Base-by-base conservation (phyloP, 2,797 vertebrate genomes). In the Neosilurus mollespiculum region DNA sequence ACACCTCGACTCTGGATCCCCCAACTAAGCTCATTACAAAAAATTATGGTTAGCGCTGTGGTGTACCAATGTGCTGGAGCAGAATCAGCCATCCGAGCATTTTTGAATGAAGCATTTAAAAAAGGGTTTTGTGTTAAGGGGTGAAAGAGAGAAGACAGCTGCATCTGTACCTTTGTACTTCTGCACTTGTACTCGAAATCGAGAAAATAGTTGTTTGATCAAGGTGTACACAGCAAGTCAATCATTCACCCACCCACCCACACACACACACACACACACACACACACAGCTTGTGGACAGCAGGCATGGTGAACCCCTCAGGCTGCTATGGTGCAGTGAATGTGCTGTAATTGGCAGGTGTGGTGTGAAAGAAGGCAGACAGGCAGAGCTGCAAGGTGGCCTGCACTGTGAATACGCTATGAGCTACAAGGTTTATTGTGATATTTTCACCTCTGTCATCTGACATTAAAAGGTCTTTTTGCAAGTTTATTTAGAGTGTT, bases 281-380 rank as follows among this genome's bases (percentile, higher is more conserved):
- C 26, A 66, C 26, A 66, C 14, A 66, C 26, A 83, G 84, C 80
- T 34, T 87, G 88, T 69, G 73, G 70, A 85, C 78, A 78, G 81
- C 61, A 75, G 84, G 82, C 70, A 62, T 80, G 78, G 86, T 85
- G 82, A 84, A 37, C 77, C 83, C 76, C 82, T 78, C 84, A 67
- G 87, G 83, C 86, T 83, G 86, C 72, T 80, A 62, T 66, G 77
- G 80, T 86, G 85, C 76, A 83, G 86, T 62, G 81, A 86, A 87
- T 78, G 83, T 75, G 84, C 80, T 83, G 87, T 90, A 88, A 88
- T 90, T 90, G 88, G 84, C 86, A 88, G 87, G 86, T 88, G 78
- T 80, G 84, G 86, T 84, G 86, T 86, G 81, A 87, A 85, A 85
- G 58, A 49, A 24, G 75, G 79, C 64, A 71, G 80, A 71, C 84